Evolutionary conservation across 2,888 invertebrate species (phyloP), one percentile per base, ranked within the genome.

Genomic region (Nemoura dubitans): DNA sequence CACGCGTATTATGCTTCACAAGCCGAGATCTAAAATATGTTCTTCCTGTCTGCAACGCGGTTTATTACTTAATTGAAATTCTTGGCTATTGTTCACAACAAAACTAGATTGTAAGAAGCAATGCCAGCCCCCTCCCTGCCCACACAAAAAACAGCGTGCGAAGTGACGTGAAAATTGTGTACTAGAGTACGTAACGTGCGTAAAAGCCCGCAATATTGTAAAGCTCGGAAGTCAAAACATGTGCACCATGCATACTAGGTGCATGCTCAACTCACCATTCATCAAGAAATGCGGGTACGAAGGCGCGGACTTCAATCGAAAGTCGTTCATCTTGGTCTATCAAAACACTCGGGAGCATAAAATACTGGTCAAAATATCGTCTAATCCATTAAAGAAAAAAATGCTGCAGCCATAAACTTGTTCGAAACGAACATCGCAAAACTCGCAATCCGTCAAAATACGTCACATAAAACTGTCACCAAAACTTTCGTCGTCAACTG

Each of bases 241-340:
- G 28, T 78, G 25, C 78, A 76, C 26, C 76, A 26, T 21, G 76
- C 5, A 81, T 16, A 6, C 21, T 30, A 14, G 21, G 14, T 43
- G 16, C 83, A 43, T n/a, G 83, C 25, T 78, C 29, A 25, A 87
- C 87, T 87, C 85, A 87, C 87, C 87, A 76, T 87, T 86, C 83
- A 85, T 87, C 81, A 85, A 83, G 82, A 76, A 78, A 78, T 86
- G 86, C 43, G 83, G 83, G 30, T 85, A 42, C 81, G 87, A 82
- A 83, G 87, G 76, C 2, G 59, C 59, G 14, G 77, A 76, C 59
- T 85, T 85, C 85, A 86, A 80, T 30, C 59, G 59, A 29, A 76
- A 84, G 84, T 84, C 84, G 28, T 84, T 76, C 84, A 59, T 84
- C 29, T 28, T 84, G 59, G 0, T n/a, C 30, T 0, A 78, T 78